A percentile compares a stretch with the other conserved stretches of the same genome.
Evolutionary conservation across 2,888 invertebrate species (phyloP).

Genomic region (Amblyteles armatorius): DNA sequence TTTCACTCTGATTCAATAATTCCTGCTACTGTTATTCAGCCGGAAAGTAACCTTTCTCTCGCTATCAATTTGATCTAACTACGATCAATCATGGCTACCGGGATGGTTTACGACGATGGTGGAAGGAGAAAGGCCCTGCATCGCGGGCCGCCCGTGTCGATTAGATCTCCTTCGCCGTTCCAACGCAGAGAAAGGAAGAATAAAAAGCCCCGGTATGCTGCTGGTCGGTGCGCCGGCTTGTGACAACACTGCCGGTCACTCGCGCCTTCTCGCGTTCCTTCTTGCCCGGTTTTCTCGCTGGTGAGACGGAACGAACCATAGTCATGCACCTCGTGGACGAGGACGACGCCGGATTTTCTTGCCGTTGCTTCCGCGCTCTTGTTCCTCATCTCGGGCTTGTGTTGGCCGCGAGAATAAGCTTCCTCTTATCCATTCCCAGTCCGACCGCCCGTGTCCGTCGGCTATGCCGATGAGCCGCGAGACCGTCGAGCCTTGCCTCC

Average conservation of each 20-base stretch:
- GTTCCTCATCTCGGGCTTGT: slow-evolving; percentile 27
- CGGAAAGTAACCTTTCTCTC: neutral
- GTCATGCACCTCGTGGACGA: slow-evolving; percentile 24
- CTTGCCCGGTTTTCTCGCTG: slow-evolving; percentile 5
- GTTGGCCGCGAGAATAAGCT: slow-evolving; percentile 53
- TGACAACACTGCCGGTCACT: slow-evolving; percentile 16
- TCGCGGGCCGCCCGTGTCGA: neutral
- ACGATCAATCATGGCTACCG: slow-evolving; percentile 7
- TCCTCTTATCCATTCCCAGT: slow-evolving; percentile 37
- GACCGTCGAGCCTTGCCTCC: slow-evolving; percentile 46
- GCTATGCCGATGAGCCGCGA: slow-evolving; percentile 47
- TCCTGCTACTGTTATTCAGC: neutral
- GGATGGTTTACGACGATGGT: slow-evolving; percentile 2
- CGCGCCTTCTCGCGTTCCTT: neutral
- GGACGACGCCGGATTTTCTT: slow-evolving; percentile 29
- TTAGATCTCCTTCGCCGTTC: slow-evolving; percentile 45
- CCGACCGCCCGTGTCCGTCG: slow-evolving; percentile 17
- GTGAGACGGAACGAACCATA: neutral
- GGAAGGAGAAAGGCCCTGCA: slow-evolving; percentile 10
- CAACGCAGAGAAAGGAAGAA: slow-evolving; percentile 2
- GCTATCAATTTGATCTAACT: slow-evolving; percentile 6
- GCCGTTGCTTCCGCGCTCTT: slow-evolving; percentile 15
- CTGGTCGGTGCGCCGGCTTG: neutral
- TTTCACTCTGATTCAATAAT: neutral
- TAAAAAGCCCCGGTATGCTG: slow-evolving; percentile 6